phyloP scores from a whole-genome alignment of 2,888 invertebrate species.

The Sthenelais limicola region DNA sequence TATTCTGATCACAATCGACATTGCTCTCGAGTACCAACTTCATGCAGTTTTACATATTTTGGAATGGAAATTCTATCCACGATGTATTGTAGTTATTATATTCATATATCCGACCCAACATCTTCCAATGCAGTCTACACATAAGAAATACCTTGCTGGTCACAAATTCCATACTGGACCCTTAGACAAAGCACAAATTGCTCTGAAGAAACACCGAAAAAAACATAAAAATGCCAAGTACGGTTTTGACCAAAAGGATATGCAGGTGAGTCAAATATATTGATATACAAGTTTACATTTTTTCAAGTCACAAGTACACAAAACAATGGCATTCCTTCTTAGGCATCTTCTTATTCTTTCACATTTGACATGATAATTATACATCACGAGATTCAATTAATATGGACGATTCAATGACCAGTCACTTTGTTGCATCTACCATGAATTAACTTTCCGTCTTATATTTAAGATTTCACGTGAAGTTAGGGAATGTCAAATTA shows the following conservation, averaged over 20 bases:
- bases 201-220: slow-evolving; percentile 66
- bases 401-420: too few relatives aligned
- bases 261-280: slow-evolving; percentile 61
- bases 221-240: slow-evolving; percentile 63
- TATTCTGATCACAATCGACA: too few relatives aligned
- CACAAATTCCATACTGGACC: slow-evolving; percentile 80
- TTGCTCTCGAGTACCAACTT: too few relatives aligned
- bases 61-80: too few relatives aligned
- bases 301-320: too few relatives aligned
- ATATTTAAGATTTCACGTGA: slow-evolving; percentile 59
- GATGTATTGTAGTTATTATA: slow-evolving; percentile 12
- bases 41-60: too few relatives aligned
- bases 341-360: neutral
- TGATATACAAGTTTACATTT: too few relatives aligned
- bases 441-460: neutral
- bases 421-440: too few relatives aligned
- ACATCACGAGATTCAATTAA: neutral
- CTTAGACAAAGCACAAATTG: slow-evolving; percentile 61
- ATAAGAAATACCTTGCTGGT: slow-evolving; percentile 92
- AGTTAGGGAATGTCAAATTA: slow-evolving; percentile 61
- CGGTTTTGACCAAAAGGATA: slow-evolving; percentile 66
- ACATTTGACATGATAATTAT: neutral
- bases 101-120: neutral
- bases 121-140: slow-evolving; percentile 89
- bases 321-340: too few relatives aligned